Conservation (phyloP, 2,797 vertebrate genomes). For the Gobio occitaniae region DNA sequence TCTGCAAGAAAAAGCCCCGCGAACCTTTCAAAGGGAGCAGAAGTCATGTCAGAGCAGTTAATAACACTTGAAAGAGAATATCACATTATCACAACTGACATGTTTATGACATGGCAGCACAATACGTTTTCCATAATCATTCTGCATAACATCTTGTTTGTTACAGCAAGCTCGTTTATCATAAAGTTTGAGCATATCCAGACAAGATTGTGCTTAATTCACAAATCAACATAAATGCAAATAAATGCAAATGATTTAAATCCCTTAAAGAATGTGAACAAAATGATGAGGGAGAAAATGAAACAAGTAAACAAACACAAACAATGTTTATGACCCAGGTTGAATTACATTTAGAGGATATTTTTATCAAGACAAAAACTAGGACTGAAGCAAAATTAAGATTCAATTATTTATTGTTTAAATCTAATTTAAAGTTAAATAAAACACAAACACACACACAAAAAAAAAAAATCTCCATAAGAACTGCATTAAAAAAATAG, state of each 20-base stretch:
- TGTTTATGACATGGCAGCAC: slow-evolving; percentile 20
- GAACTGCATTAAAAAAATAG: too few relatives aligned
- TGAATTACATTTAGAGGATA: neutral
- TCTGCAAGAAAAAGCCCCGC: neutral
- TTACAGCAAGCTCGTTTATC: neutral
- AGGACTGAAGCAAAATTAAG: neutral
- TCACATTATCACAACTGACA: slow-evolving; percentile 34
- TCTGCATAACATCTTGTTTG: neutral
- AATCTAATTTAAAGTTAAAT: too few relatives aligned
- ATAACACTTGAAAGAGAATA: slow-evolving; percentile 22
- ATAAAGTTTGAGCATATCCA: neutral
- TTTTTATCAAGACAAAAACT: neutral
- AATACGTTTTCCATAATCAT: neutral
- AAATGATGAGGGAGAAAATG: neutral
- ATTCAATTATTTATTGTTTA: too few relatives aligned
- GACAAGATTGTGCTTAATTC: neutral
- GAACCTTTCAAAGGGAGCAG: neutral
- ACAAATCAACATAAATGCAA: slow-evolving; percentile 7
- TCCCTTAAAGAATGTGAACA: neutral
- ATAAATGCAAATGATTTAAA: neutral
- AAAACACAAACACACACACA: too few relatives aligned
- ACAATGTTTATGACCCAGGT: neutral
- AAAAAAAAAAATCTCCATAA: too few relatives aligned
- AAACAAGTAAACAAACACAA: neutral
- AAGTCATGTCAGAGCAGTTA: neutral